These are phyloP conservation scores for Stigmatopora argus DNA, from an alignment of 2,113 vertebrate species.

Conservation along the genomic window DNA sequence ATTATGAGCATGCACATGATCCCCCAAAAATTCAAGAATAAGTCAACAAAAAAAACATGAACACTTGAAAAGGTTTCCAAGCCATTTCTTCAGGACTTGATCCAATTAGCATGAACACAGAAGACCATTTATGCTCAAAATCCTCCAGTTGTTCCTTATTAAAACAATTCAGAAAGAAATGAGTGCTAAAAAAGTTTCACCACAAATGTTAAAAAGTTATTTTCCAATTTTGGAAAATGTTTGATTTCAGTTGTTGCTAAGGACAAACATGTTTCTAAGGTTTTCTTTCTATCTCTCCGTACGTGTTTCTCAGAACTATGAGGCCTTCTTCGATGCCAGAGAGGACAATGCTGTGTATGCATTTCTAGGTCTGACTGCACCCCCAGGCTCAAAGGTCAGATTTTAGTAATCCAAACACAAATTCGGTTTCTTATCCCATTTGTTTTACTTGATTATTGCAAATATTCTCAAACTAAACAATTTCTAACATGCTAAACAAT, in stretches of 20 bases:
- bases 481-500: neutral
- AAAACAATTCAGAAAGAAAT: too few relatives aligned
- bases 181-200: too few relatives aligned
- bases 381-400: constrained; percentile 91
- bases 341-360: constrained; percentile 94
- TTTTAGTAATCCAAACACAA: constrained; percentile 18
- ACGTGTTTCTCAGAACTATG: constrained; percentile 78
- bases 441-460: constrained; percentile 2
- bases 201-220: too few relatives aligned
- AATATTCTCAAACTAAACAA: constrained; percentile 24
- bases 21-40: too few relatives aligned
- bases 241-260: neutral
- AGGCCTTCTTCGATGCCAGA: constrained; percentile 91
- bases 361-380: constrained; percentile 89
- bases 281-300: neutral
- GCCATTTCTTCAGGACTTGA: too few relatives aligned
- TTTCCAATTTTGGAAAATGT: too few relatives aligned
- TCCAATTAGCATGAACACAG: too few relatives aligned
- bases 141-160: too few relatives aligned
- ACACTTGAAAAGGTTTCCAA: too few relatives aligned
- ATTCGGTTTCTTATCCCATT: neutral
- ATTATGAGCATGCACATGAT: too few relatives aligned
- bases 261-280: constrained; percentile 2
- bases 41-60: too few relatives aligned
- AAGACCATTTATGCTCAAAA: too few relatives aligned